Base-by-base conservation (phyloP, 2,113 vertebrate species). In the Scatophagus argus region DNA sequence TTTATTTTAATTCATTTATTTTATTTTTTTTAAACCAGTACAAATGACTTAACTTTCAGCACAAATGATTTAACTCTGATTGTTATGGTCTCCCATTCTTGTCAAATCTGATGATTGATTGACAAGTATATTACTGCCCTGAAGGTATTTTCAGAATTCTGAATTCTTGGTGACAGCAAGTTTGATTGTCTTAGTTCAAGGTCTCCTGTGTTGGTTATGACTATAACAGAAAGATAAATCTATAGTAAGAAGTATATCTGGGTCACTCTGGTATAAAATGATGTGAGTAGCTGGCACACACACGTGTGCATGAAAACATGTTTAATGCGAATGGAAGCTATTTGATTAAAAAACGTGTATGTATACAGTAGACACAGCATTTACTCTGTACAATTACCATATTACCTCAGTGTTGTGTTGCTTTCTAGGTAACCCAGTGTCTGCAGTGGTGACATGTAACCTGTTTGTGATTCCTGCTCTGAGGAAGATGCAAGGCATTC, bases 401-500 rank as follows among this genome's bases (percentile, higher is more conserved):
- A 31, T 13, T 75, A 62, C 58, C 62, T 2, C 19, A 19, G 39
- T 36, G 39, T 46, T 72, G 36, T 66, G 43, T 77, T 82, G 36
- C 65, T 64, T 68, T 70, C 29, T 87, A 99, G 98, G 98, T 85
- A 99, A 99, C 90, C 98, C 98, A 49, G 98, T 99, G 91, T 99
- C 98, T 71, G 98, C 98, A 43, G 98, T 99, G 55, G 98, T 99
- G 87, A 99, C 98, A 78, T 99, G 98, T 94, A 99, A 99, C 92
- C 98, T 99, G 89, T 99, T 99, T 91, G 98, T 99, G 88, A 98
- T 99, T 91, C 98, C 98, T 70, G 98, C 98, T 64, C 93, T 99
- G 92, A 97, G 98, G 93, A 99, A 99, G 91, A 99, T 99, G 98
- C 98, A 99, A 89, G 98, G 98, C 78, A 98, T 99, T 87, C 89